Evolutionary conservation across 2,797 vertebrate genomes (phyloP).

Genomic region (Amniataba percoides): DNA sequence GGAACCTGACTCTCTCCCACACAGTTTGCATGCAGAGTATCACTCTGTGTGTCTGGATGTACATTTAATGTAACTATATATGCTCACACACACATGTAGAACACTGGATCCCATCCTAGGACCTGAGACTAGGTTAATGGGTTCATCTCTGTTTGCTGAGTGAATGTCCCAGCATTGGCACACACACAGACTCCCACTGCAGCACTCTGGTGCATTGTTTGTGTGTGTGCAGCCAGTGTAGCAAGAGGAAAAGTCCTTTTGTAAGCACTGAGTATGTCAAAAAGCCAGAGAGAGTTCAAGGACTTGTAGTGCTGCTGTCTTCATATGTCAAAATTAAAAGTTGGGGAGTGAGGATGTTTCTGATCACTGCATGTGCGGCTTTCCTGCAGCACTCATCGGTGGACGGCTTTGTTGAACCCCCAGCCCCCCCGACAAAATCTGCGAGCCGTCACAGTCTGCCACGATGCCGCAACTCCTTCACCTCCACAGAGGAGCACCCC

Average conservation of each 20-base stretch:
- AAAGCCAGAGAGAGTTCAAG: conserved; percentile 3
- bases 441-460: conserved; percentile 93
- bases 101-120: conserved; percentile 20
- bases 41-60: conserved; percentile 15
- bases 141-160: conserved; percentile 54
- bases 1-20: conserved; percentile 14
- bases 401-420: conserved; percentile 91
- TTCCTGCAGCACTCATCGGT: conserved; percentile 90
- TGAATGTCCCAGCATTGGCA: conserved; percentile 46
- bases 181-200: conserved; percentile 49
- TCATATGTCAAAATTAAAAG: conserved; percentile 13
- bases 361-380: conserved; percentile 40
- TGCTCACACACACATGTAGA: conserved; percentile 1
- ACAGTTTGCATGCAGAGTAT: not conserved
- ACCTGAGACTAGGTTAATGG: conserved; percentile 29
- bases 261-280: conserved; percentile 17
- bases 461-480: conserved; percentile 93
- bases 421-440: conserved; percentile 89
- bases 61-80: not conserved
- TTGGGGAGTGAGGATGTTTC: conserved; percentile 20
- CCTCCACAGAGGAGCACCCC: conserved; percentile 94
- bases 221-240: conserved; percentile 26
- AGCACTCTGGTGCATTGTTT: conserved; percentile 57
- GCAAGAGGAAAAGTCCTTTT: conserved; percentile 12
- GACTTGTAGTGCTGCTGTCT: not conserved